Evolutionary conservation across 2,797 vertebrate genomes (phyloP), one percentile per base, ranked within the genome.

Genomic region (Gymnodraco acuticeps): DNA sequence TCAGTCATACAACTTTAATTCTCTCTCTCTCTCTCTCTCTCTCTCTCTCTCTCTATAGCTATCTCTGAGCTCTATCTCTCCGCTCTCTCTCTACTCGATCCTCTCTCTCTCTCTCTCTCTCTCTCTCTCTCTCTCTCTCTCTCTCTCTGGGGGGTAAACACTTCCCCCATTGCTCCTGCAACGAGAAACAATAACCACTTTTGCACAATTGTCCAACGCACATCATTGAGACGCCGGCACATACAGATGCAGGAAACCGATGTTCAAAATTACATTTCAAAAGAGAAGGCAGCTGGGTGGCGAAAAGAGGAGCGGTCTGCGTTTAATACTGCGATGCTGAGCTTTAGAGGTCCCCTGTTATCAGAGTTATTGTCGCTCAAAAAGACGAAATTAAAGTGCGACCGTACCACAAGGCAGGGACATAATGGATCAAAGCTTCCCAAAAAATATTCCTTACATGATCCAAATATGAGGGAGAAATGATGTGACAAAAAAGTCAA

Each of bases 1-100:
- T 96, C 93, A 95, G 93, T 95, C 94, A 98, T 96, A 96, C 96
- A 97, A 97, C 90, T 97, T 97, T 97, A 95, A 98, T 97, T 94
- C 27, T 27, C 27, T 27, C 27, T 4, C 27, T 27, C 27, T 23
- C 20, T 23, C 20, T 27, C 27, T 27, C 27, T 27, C 27, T 27
- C 27, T 27, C 27, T 4, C 27, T 27, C 23, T 27, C 27, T 27
- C 27, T 27, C 27, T 27, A n/a, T n/a, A n/a, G n/a, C n/a, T n/a
- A n/a, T n/a, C n/a, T n/a, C n/a, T n/a, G n/a, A n/a, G n/a, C n/a
- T n/a, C n/a, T n/a, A n/a, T n/a, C n/a, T n/a, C n/a, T n/a, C n/a
- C n/a, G n/a, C 23, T 23, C 23, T 20, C 20, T 20, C 20, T 20
- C 20, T 20, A n/a, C n/a, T n/a, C n/a, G n/a, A n/a, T n/a, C n/a